Conservation (phyloP, 1,140 invertebrate species). For the Alviniconcha marisindica region DNA sequence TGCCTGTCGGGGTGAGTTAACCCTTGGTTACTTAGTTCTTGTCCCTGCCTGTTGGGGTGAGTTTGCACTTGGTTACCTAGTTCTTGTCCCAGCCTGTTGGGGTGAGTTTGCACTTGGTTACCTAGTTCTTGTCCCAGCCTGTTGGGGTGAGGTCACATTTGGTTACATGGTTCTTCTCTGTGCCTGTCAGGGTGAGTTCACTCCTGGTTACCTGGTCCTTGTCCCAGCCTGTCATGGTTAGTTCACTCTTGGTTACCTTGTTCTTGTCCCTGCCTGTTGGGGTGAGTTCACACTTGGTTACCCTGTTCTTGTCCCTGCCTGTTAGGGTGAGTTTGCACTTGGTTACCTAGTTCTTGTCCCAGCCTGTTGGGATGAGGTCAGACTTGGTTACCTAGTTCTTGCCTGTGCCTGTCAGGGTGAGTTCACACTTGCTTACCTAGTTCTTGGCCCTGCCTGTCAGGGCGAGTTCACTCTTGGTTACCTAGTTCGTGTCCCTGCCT, state of each 20-base stretch:
- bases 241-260: constrained; percentile 79
- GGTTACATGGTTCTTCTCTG: constrained; percentile 84
- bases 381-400: too few species aligned
- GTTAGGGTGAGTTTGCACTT: constrained; percentile 62
- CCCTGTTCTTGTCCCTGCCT: constrained; percentile 82
- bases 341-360: too few species aligned
- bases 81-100: constrained; percentile 76
- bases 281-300: constrained; percentile 64
- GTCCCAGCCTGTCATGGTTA: background rate
- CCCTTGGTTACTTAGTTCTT: background rate
- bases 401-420: too few species aligned
- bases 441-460: too few species aligned
- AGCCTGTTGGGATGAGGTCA: too few species aligned
- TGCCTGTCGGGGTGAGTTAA: constrained; percentile 74
- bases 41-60: constrained; percentile 73
- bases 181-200: constrained; percentile 75
- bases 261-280: constrained; percentile 80
- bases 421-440: too few species aligned
- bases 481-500: too few species aligned
- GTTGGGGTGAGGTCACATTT: constrained; percentile 62
- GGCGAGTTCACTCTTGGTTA: too few species aligned
- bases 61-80: constrained; percentile 76
- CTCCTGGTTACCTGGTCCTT: too few species aligned
- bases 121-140: constrained; percentile 82
- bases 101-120: constrained; percentile 75